A percentile compares a stretch with the other conserved stretches of the same genome.
Conservation (phyloP, 2,113 vertebrate genomes). For the Sisor rabdophorus region DNA sequence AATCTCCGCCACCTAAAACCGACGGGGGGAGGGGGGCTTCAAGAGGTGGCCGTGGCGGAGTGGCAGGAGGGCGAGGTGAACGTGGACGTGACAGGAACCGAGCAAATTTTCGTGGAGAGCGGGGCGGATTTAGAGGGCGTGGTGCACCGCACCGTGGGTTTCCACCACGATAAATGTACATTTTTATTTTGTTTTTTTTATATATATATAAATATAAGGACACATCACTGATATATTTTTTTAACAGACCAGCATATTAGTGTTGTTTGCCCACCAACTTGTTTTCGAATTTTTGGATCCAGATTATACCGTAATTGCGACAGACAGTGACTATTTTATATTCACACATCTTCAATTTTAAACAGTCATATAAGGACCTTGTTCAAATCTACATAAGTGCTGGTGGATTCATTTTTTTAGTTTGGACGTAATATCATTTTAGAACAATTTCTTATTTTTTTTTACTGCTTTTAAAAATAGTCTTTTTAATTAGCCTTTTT, state of each 20-base stretch:
- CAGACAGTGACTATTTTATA: background rate
- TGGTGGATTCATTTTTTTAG: background rate
- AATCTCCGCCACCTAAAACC: slow-evolving; percentile 86
- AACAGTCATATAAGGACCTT: background rate
- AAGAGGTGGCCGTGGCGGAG: slow-evolving; percentile 85
- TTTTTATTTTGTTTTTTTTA: background rate
- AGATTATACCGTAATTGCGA: too few relatives aligned
- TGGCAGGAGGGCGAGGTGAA: slow-evolving; percentile 81
- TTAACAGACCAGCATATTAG: background rate
- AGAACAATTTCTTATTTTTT: too few relatives aligned
- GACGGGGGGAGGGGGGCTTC: slow-evolving; percentile 87
- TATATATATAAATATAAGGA: background rate
- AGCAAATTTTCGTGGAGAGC: slow-evolving; percentile 89
- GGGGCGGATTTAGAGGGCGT: slow-evolving; percentile 87
- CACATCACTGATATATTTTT: slow-evolving; percentile 4
- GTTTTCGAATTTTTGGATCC: background rate
- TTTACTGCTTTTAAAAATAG: background rate
- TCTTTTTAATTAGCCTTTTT: background rate
- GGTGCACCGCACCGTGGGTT: slow-evolving; percentile 91
- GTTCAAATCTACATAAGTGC: background rate
- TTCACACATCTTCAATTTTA: background rate
- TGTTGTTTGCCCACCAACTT: background rate
- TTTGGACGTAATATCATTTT: background rate
- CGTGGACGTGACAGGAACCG: slow-evolving; percentile 89
- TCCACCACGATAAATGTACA: slow-evolving; percentile 73